Conservation (phyloP, 2,113 vertebrate species). For the Alces alces region DNA sequence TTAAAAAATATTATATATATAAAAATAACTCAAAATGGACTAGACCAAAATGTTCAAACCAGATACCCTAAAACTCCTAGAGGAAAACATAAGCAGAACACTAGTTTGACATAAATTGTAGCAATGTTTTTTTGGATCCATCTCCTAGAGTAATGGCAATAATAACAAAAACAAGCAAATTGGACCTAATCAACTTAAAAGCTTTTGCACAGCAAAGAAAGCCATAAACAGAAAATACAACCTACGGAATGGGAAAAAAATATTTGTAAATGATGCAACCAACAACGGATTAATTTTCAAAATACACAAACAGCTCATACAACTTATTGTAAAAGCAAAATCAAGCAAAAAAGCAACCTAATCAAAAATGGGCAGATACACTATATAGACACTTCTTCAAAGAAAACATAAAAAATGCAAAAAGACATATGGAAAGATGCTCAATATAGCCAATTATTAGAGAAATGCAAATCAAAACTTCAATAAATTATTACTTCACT, state of each 20-base stretch:
- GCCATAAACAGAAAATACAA: neutral
- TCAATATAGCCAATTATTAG: neutral
- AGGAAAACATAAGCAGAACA: neutral
- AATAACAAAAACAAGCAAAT: neutral
- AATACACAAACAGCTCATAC: neutral
- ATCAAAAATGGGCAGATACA: neutral
- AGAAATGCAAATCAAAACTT: neutral
- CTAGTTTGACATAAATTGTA: neutral
- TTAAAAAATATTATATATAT: neutral
- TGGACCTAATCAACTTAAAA: neutral
- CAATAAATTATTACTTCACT: neutral
- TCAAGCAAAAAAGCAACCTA: neutral
- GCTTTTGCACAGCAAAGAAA: neutral
- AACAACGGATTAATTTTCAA: neutral
- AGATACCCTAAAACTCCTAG: neutral
- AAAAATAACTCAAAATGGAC: neutral
- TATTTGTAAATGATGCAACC: neutral
- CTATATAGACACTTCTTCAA: neutral
- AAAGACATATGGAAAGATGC: neutral
- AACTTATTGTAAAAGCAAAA: neutral
- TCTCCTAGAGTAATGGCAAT: neutral
- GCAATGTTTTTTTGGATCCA: neutral
- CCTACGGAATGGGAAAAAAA: neutral
- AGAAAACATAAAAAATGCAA: neutral
- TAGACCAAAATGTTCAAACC: neutral